Evolutionary conservation across 2,113 vertebrate species (phyloP).

Genomic region (Suricata suricatta): DNA sequence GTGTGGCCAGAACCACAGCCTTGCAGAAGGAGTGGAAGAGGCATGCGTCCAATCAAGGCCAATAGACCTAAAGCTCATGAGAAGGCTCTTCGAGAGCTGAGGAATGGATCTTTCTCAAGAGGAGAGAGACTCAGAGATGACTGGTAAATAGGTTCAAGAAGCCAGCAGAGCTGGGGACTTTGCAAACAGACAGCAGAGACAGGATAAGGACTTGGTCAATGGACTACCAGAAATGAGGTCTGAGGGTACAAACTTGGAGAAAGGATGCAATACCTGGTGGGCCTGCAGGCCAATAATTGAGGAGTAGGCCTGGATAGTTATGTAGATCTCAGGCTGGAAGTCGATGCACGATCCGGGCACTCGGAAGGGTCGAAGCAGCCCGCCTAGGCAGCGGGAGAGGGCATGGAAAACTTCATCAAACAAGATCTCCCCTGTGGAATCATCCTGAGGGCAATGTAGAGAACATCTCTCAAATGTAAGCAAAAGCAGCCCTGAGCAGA

Average conservation of each 20-base stretch:
- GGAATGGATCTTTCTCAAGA: not conserved
- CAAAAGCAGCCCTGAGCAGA: slow-evolving; percentile 21
- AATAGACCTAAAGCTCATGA: not conserved
- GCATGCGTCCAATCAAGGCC: not conserved
- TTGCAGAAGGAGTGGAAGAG: not conserved
- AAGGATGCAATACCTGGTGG: slow-evolving; percentile 90
- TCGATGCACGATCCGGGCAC: slow-evolving; percentile 93
- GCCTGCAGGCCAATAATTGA: slow-evolving; percentile 96
- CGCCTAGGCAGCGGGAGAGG: slow-evolving; percentile 92
- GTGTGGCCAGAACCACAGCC: not conserved
- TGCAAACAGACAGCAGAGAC: not conserved
- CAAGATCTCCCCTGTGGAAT: slow-evolving; percentile 97
- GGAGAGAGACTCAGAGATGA: not conserved
- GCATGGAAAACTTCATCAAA: slow-evolving; percentile 98
- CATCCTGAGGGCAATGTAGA: slow-evolving; percentile 88
- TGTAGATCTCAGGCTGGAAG: slow-evolving; percentile 96
- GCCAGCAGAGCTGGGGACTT: not conserved
- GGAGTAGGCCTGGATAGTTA: slow-evolving; percentile 97
- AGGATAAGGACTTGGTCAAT: not conserved
- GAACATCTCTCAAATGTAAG: not conserved
- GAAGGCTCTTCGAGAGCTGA: not conserved
- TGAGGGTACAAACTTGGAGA: rapidly evolving
- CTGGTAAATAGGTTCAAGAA: not conserved
- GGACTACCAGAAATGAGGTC: not conserved
- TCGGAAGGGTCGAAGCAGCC: slow-evolving; percentile 93